phyloP scores from a whole-genome alignment of 2,113 vertebrate species.

The Ploceus nigricollis region DNA sequence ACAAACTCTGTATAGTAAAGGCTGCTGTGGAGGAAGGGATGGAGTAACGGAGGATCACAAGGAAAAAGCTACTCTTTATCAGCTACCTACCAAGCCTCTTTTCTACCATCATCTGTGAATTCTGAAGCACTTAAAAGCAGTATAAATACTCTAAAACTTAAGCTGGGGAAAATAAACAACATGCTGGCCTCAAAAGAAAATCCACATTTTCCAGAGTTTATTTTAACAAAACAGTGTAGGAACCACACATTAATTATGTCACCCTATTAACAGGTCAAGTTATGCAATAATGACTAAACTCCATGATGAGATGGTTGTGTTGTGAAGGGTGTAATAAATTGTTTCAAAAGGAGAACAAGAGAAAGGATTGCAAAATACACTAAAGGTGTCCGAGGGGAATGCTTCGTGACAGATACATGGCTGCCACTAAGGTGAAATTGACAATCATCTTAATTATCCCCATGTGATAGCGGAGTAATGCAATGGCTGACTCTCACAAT shows the following conservation, averaged over 20 bases:
- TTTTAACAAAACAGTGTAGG: neutral
- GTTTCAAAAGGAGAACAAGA: neutral
- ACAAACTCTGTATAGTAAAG: neutral
- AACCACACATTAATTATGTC: neutral
- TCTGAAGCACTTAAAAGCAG: neutral
- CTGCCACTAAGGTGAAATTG: neutral
- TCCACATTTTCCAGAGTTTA: neutral
- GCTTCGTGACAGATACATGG: neutral
- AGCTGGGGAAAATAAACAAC: neutral
- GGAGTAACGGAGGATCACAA: neutral
- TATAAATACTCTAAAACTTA: neutral
- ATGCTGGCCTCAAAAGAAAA: neutral
- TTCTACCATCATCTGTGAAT: neutral
- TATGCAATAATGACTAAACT: neutral
- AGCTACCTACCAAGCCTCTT: neutral
- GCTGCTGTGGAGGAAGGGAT: neutral
- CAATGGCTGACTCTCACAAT: too few relatives aligned
- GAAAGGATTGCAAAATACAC: neutral
- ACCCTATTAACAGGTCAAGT: neutral
- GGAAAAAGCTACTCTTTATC: neutral
- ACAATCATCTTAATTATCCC: neutral
- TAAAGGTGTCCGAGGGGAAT: neutral
- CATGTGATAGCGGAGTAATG: too few relatives aligned
- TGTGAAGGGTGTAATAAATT: neutral
- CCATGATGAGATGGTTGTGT: neutral